phyloP scores from a whole-genome alignment of 2,113 vertebrate genomes.

The Mormoops blainvillei region DNA sequence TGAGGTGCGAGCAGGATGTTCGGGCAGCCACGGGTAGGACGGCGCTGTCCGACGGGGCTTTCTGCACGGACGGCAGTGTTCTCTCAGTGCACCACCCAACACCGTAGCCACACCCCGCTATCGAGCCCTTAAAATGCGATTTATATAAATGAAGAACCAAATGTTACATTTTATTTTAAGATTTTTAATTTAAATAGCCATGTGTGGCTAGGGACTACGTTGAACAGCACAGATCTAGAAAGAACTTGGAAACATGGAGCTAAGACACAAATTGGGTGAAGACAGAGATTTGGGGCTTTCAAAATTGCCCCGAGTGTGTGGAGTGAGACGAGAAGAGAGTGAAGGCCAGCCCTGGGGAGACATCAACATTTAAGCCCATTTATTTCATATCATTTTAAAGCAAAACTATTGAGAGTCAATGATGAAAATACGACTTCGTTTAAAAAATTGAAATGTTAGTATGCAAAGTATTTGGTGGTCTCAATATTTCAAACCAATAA shows the following conservation, averaged over 20 bases:
- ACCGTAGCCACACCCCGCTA: not conserved
- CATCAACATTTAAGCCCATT: not conserved
- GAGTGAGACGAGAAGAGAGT: not conserved
- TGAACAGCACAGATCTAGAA: not conserved
- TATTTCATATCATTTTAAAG: slow-evolving; percentile 19
- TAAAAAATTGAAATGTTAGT: slow-evolving; percentile 2
- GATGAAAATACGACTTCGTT: not conserved
- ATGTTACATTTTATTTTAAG: not conserved
- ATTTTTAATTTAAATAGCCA: not conserved
- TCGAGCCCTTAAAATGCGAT: not conserved
- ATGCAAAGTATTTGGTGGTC: not conserved
- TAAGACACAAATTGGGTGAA: not conserved
- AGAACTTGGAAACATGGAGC: not conserved
- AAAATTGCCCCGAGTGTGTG: not conserved
- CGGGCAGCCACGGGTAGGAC: not conserved
- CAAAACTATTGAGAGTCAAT: not conserved
- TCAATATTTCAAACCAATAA: slow-evolving; percentile 10
- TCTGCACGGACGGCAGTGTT: not conserved
- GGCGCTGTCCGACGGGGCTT: not conserved
- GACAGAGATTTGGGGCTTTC: not conserved
- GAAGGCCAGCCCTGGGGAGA: not conserved
- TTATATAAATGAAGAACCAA: not conserved
- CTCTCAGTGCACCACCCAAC: not conserved
- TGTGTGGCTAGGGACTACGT: not conserved
- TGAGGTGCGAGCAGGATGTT: not conserved